Percentiles rank a stretch among this genome's conserved stretches.
phyloP scores from a whole-genome alignment of 2,888 invertebrate species.

The Cryptus armator region DNA sequence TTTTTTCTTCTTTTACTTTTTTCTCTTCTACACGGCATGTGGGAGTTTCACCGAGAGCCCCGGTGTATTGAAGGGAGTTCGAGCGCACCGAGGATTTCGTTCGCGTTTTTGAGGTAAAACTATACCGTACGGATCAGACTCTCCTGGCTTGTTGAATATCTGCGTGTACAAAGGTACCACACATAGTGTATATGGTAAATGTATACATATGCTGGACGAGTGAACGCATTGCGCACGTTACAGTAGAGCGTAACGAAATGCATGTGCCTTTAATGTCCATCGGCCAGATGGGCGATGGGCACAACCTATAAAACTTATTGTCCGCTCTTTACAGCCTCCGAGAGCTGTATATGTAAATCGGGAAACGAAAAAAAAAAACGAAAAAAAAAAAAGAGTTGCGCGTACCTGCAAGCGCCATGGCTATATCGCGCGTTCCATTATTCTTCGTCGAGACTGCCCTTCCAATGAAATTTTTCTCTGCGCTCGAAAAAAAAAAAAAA shows the following conservation, averaged over 20 bases:
- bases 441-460: constrained; percentile 59
- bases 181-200: constrained; percentile 6
- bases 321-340: constrained; percentile 78
- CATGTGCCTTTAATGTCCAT: constrained; percentile 69
- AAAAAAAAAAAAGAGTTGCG: constrained; percentile 58
- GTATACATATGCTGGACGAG: constrained; percentile 32
- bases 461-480: constrained; percentile 52
- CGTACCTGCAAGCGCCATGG: constrained; percentile 37
- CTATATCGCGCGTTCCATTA: constrained; percentile 63
- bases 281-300: constrained; percentile 76
- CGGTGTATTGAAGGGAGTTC: constrained; percentile 55
- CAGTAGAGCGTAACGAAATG: constrained; percentile 63
- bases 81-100: constrained; percentile 55
- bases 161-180: constrained; percentile 2
- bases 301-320: constrained; percentile 80
- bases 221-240: constrained; percentile 47
- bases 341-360: constrained; percentile 78
- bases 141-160: constrained; percentile 37
- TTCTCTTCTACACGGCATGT: not conserved
- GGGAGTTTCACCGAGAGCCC: constrained; percentile 30
- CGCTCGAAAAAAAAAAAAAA: constrained; percentile 18
- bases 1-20: not conserved
- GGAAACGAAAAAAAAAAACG: constrained; percentile 60
- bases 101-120: constrained; percentile 60
- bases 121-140: constrained; percentile 42